These are phyloP conservation scores for Melipona quadrifasciata DNA, from an alignment of 1,140 invertebrate species.

Conservation along the genomic window DNA sequence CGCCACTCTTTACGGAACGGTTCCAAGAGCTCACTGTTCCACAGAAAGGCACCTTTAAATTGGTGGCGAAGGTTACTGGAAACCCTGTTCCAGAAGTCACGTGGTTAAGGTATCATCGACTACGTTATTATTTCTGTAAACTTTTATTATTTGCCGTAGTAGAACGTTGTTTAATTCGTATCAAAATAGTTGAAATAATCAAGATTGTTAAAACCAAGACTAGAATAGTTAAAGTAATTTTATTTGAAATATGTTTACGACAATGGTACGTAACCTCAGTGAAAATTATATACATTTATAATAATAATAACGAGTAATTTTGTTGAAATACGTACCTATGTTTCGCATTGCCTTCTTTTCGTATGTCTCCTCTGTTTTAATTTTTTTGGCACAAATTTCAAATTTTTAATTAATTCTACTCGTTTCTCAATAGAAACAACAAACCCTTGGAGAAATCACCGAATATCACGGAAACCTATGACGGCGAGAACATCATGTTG, in stretches of 20 bases:
- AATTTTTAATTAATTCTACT: too few relatives aligned
- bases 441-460: conserved; percentile 89
- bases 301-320: too few relatives aligned
- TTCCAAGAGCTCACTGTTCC: conserved; percentile 93
- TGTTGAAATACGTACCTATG: too few relatives aligned
- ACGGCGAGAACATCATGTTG: conserved; percentile 92
- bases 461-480: conserved; percentile 88
- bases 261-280: too few relatives aligned
- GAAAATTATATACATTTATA: too few relatives aligned
- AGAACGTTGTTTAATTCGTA: not conserved
- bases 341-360: not conserved
- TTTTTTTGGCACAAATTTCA: not conserved
- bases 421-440: conserved; percentile 85
- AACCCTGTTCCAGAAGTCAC: conserved; percentile 93
- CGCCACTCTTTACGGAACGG: conserved; percentile 92
- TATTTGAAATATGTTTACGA: too few relatives aligned
- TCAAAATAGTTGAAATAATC: too few relatives aligned
- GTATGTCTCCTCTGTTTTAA: not conserved
- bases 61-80: conserved; percentile 93
- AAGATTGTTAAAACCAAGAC: too few relatives aligned
- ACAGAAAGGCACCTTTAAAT: conserved; percentile 89
- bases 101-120: conserved; percentile 87
- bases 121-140: not conserved
- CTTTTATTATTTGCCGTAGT: not conserved
- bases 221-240: too few relatives aligned